Conservation (phyloP, 2,888 invertebrate genomes). For the Xestia rhomboidea region DNA sequence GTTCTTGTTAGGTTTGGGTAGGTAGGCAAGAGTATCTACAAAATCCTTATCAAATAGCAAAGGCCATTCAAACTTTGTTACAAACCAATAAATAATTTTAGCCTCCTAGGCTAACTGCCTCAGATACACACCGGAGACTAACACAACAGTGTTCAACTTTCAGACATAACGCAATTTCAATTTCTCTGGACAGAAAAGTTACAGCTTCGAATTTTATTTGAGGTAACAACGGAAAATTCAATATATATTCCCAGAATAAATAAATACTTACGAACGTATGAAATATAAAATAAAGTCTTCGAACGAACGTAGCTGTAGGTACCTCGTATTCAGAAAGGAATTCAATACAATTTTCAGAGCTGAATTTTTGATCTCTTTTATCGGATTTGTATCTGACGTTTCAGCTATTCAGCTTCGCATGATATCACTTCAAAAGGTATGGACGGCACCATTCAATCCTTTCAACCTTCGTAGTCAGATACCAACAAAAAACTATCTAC, state of each 20-base stretch:
- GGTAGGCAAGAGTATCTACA: neutral
- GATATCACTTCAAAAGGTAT: constrained; percentile 34
- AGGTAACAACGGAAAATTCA: constrained; percentile 25
- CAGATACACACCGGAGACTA: neutral
- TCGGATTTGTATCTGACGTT: constrained; percentile 42
- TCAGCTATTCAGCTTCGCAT: constrained; percentile 34
- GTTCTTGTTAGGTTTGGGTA: neutral
- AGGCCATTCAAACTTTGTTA: neutral
- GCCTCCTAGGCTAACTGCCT: neutral
- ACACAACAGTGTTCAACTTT: constrained; percentile 16
- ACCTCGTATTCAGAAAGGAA: constrained; percentile 46
- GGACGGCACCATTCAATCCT: constrained; percentile 22
- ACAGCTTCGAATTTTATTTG: constrained; percentile 8
- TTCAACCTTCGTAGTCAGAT: constrained; percentile 20
- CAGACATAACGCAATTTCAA: constrained; percentile 14
- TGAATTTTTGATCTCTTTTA: constrained; percentile 47
- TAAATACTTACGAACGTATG: constrained; percentile 13
- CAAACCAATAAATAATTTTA: constrained; percentile 15
- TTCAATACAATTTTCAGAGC: constrained; percentile 47
- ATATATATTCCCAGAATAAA: constrained; percentile 12
- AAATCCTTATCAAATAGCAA: neutral
- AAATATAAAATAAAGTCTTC: constrained; percentile 43
- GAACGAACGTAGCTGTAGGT: constrained; percentile 12
- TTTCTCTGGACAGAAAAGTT: constrained; percentile 15
- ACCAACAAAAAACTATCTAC: neutral